These are phyloP conservation scores for Xenopus petersii DNA, from an alignment of 2,797 vertebrate genomes.

Conservation along the genomic window DNA sequence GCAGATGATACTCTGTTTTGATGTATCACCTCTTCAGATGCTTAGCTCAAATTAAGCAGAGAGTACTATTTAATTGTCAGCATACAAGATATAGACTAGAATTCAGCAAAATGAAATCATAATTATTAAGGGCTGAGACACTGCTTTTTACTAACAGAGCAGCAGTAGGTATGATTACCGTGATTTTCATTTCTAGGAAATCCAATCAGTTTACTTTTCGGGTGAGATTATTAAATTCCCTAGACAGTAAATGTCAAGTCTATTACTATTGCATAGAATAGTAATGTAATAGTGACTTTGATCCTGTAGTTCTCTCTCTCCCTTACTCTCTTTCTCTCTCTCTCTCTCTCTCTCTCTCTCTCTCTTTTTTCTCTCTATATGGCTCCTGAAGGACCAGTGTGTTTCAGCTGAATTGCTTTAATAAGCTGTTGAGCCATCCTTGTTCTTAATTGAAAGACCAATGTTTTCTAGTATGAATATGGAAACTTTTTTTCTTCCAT, in stretches of 20 bases:
- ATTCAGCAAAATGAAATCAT: background rate
- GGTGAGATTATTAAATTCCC: constrained; percentile 24
- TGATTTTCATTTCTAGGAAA: constrained; percentile 17
- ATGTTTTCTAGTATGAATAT: no score
- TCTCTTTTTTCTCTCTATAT: background rate
- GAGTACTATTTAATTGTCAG: no score
- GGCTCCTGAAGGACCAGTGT: background rate
- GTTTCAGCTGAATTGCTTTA: no score
- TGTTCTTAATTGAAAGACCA: no score
- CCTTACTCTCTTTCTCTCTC: no score
- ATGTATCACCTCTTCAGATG: no score
- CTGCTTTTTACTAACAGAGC: constrained; percentile 7
- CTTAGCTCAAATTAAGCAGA: no score
- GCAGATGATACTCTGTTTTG: no score
- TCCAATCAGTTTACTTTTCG: constrained; percentile 26
- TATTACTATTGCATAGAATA: background rate
- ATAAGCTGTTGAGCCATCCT: no score
- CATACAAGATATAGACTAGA: no score
- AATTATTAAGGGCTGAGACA: constrained; percentile 1
- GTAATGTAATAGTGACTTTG: background rate
- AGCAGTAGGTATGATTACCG: constrained; percentile 16
- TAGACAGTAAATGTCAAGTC: constrained; percentile 20
- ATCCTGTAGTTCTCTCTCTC: background rate
- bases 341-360: no score
- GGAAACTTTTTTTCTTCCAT: no score